Evolutionary conservation across 2,888 invertebrate genomes (phyloP).

Genomic region (Antheraea yamamai): DNA sequence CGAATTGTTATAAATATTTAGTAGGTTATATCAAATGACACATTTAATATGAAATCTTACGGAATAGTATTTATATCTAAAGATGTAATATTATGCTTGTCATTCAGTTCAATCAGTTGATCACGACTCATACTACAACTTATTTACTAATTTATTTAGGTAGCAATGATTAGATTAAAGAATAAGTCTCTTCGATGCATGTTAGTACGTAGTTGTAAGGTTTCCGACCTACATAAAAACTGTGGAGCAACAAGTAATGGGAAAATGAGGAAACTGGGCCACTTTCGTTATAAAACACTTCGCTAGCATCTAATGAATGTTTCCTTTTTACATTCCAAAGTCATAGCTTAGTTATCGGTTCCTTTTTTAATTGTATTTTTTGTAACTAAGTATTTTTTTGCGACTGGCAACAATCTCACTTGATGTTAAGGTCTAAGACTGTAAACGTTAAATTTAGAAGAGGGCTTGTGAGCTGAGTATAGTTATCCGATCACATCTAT

Average conservation of each 20-base stretch:
- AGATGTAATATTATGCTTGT: no score
- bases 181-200: constrained; percentile 31
- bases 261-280: constrained; percentile 44
- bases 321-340: neutral
- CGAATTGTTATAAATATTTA: no score
- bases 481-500: no score
- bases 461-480: no score
- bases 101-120: no score
- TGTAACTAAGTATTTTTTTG: neutral
- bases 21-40: no score
- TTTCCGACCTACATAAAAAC: constrained; percentile 42
- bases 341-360: neutral
- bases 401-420: no score
- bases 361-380: neutral
- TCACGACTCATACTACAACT: neutral
- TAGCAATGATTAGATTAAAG: constrained; percentile 23
- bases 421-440: no score
- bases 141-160: neutral
- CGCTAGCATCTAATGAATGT: neutral
- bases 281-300: constrained; percentile 39
- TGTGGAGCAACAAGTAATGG: constrained; percentile 28
- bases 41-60: no score
- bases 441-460: no score
- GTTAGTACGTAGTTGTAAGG: constrained; percentile 36
- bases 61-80: no score